Conservation (phyloP, 1,140 invertebrate genomes). For the Drosophila ercepeae region DNA sequence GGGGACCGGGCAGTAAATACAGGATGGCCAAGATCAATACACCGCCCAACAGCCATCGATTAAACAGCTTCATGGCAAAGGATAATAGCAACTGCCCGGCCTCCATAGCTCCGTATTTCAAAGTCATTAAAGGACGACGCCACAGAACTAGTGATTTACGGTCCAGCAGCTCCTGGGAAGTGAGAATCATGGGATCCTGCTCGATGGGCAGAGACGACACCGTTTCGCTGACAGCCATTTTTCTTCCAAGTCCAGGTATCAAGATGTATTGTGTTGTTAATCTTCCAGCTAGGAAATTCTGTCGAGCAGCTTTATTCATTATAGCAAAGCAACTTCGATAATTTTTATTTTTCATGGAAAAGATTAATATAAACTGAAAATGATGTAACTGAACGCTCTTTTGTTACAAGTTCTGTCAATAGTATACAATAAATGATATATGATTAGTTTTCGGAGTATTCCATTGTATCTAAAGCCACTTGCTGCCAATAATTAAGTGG, state of each 20-base stretch:
- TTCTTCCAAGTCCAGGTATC: background rate
- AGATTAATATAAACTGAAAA: background rate
- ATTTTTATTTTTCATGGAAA: background rate
- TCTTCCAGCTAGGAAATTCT: constrained; percentile 9
- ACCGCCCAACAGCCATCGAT: constrained; percentile 82
- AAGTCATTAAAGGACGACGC: constrained; percentile 91
- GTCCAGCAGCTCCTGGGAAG: constrained; percentile 72
- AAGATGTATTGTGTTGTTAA: background rate
- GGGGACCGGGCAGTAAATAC: constrained; percentile 83
- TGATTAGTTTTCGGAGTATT: background rate
- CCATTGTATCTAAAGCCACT: background rate
- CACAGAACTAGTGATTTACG: constrained; percentile 91
- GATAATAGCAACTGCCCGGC: constrained; percentile 86
- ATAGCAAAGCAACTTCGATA: constrained; percentile 2
- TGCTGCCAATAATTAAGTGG: constrained; percentile 40
- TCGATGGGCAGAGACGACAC: background rate
- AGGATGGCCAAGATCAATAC: constrained; percentile 53
- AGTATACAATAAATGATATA: background rate
- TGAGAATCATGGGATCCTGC: background rate
- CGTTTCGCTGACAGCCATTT: background rate
- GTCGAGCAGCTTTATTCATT: background rate
- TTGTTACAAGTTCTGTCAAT: background rate
- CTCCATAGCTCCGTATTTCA: constrained; percentile 93
- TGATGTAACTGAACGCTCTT: background rate
- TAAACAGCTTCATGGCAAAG: constrained; percentile 85